phyloP scores from a whole-genome alignment of 2,113 vertebrate genomes.

The Gambusia affinis region DNA sequence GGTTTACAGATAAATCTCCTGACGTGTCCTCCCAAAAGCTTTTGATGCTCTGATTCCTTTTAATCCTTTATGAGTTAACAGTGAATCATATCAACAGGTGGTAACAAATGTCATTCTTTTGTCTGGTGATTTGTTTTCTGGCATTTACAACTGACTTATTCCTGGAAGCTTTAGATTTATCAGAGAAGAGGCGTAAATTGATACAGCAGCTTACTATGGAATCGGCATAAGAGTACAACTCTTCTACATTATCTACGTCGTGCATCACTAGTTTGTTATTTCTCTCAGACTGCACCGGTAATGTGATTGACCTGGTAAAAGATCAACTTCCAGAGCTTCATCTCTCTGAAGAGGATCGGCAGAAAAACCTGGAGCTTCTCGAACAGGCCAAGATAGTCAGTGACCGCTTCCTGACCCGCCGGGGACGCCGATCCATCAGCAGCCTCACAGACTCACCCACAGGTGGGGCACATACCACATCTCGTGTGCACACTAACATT shows the following conservation, averaged over 20 bases:
- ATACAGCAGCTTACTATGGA: neutral
- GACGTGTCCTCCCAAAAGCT: slow-evolving; percentile 26
- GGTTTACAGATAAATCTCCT: slow-evolving; percentile 30
- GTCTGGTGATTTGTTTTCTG: slow-evolving; percentile 40
- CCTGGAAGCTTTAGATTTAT: neutral
- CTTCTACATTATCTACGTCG: no score
- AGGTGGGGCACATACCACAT: slow-evolving; percentile 62
- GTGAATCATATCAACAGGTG: neutral
- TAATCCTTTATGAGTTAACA: slow-evolving; percentile 15
- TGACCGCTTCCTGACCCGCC: slow-evolving; percentile 89
- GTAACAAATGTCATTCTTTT: slow-evolving; percentile 11
- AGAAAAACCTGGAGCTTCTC: slow-evolving; percentile 93
- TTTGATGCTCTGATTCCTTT: slow-evolving; percentile 38
- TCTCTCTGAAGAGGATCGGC: slow-evolving; percentile 94
- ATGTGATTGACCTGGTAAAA: slow-evolving; percentile 91
- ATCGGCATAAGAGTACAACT: neutral
- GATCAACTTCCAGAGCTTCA: slow-evolving; percentile 90
- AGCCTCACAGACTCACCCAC: slow-evolving; percentile 87
- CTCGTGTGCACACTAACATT: slow-evolving; percentile 5
- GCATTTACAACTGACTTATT: slow-evolving; percentile 10
- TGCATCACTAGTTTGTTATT: neutral
- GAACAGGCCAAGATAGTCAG: slow-evolving; percentile 95
- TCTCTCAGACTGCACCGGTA: slow-evolving; percentile 85
- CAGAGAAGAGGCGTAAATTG: slow-evolving; percentile 8
- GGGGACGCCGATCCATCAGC: slow-evolving; percentile 89